Evolutionary conservation across 2,797 vertebrate species (phyloP).

Genomic region (Sus cebifrons): DNA sequence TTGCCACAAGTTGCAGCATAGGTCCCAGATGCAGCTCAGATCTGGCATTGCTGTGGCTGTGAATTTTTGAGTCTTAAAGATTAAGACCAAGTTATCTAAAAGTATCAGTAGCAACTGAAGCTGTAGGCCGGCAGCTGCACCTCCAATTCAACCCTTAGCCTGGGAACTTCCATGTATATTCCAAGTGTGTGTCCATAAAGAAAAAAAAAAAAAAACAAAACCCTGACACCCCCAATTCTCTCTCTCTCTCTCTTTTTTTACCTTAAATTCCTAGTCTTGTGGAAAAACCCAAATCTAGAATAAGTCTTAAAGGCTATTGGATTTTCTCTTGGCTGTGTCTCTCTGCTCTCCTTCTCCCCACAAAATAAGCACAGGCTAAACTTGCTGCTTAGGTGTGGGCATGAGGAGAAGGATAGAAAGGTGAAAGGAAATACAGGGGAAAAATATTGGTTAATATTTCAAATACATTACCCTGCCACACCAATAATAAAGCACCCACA

Average conservation of each 20-base stretch:
- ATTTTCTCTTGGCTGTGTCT: background rate
- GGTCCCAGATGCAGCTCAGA: too few species aligned
- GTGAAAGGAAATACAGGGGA: constrained; percentile 39
- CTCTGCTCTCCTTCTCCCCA: background rate
- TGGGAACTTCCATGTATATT: too few species aligned
- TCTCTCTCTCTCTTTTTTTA: too few species aligned
- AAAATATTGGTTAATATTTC: constrained; percentile 61
- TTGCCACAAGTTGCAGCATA: too few species aligned
- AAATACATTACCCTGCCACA: constrained; percentile 59
- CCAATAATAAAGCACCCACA: constrained; percentile 55
- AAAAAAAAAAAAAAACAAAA: too few species aligned
- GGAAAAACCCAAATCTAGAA: background rate
- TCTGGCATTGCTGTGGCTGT: too few species aligned
- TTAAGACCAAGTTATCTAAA: too few species aligned
- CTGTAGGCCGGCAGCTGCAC: too few species aligned
- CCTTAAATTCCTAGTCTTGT: background rate
- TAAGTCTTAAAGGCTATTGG: background rate
- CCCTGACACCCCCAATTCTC: too few species aligned
- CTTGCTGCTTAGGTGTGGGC: background rate
- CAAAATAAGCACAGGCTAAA: background rate
- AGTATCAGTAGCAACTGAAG: too few species aligned
- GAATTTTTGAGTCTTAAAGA: background rate
- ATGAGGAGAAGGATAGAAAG: background rate
- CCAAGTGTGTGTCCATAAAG: too few species aligned
- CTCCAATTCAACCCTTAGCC: too few species aligned